Evolutionary conservation across 2,797 vertebrate species (phyloP).

Genomic region (Falco rusticolus): DNA sequence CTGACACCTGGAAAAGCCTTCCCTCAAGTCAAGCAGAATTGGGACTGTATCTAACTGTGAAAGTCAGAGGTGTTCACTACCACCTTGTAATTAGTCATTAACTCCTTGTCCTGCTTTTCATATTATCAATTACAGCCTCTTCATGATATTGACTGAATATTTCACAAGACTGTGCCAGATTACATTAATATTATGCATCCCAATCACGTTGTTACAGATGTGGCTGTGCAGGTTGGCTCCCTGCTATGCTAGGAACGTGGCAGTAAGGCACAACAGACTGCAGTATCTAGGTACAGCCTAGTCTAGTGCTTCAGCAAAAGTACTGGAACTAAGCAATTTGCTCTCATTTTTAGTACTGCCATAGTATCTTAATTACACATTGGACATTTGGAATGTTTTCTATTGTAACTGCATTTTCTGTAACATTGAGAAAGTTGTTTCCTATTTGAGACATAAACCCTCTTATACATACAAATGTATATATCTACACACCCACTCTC

Average conservation of each 20-base stretch:
- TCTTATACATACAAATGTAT: background rate
- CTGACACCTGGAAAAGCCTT: background rate
- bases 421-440: background rate
- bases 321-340: background rate
- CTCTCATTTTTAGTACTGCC: background rate
- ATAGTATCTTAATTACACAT: background rate
- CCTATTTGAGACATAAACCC: background rate
- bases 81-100: background rate
- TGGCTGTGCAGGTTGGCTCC: background rate
- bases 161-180: background rate
- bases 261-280: background rate
- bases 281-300: background rate
- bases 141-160: background rate
- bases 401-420: background rate
- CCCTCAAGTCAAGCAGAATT: background rate
- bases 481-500: fast-evolving
- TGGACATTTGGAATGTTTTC: background rate
- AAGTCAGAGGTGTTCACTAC: background rate
- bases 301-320: background rate
- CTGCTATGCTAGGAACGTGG: fast-evolving
- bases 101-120: background rate
- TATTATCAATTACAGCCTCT: background rate
- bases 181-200: background rate
- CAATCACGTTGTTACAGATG: background rate
- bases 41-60: background rate